Evolutionary conservation across 35 echinoderm and acorn worm genomes (phyloP).

Genomic region (Amphiura filiformis): DNA sequence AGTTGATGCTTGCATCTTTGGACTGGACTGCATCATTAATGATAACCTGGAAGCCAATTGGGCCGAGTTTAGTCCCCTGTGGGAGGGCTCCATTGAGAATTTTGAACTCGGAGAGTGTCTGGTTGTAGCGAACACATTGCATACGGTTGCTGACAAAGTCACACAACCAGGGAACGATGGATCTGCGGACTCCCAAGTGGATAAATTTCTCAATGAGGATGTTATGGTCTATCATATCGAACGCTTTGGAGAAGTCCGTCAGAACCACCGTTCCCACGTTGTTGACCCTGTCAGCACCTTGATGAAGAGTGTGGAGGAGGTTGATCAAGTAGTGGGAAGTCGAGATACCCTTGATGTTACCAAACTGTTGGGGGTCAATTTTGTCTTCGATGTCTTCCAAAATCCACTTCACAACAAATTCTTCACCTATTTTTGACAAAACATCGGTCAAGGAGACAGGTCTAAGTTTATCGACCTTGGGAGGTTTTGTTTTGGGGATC

Average conservation of each 20-base stretch:
- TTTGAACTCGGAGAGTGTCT: background rate
- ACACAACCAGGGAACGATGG: constrained; percentile 33
- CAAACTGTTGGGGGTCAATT: constrained; percentile 42
- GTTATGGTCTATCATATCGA: constrained; percentile 46
- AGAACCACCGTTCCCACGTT: constrained; percentile 40
- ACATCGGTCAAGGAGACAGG: constrained; percentile 55
- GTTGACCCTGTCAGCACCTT: constrained; percentile 26
- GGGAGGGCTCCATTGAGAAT: constrained; percentile 42
- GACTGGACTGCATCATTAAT: constrained; percentile 46
- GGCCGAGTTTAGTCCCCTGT: constrained; percentile 62
- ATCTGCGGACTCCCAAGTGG: constrained; percentile 15
- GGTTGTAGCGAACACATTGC: constrained; percentile 30
- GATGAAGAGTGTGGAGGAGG: constrained; percentile 31
- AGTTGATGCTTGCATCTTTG: background rate
- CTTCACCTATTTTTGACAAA: constrained; percentile 52
- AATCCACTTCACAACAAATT: constrained; percentile 44
- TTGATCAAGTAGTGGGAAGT: constrained; percentile 36
- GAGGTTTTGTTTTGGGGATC: constrained; percentile 49
- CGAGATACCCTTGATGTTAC: constrained; percentile 43
- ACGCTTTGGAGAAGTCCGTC: constrained; percentile 66
- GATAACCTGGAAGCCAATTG: constrained; percentile 46
- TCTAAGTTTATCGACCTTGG: constrained; percentile 40
- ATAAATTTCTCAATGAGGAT: constrained; percentile 44
- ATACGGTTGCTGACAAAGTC: constrained; percentile 8
- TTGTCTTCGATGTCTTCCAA: constrained; percentile 41